Conservation (phyloP, 2,797 vertebrate species). For the Danionella dracula region DNA sequence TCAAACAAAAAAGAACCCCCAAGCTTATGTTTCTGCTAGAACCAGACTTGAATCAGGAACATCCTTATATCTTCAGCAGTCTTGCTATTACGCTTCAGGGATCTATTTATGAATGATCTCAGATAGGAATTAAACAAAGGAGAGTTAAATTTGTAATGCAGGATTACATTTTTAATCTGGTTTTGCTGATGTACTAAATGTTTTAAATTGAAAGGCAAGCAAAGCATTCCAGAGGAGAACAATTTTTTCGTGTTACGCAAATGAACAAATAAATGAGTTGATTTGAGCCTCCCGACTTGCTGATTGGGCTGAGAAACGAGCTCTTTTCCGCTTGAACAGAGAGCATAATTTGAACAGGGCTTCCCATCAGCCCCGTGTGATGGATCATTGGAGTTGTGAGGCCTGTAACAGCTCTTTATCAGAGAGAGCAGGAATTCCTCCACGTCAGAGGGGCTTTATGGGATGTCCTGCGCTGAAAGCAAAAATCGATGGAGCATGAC, state of each 20-base stretch:
- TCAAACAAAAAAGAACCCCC: too few relatives aligned
- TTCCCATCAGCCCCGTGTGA: slow-evolving; percentile 22
- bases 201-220: slow-evolving; percentile 56
- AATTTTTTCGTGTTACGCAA: slow-evolving; percentile 39
- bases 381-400: slow-evolving; percentile 27
- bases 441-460: slow-evolving; percentile 62
- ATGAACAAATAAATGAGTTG: neutral
- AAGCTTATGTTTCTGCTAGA: too few relatives aligned
- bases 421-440: slow-evolving; percentile 60
- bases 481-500: slow-evolving; percentile 64
- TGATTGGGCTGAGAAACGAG: neutral
- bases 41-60: too few relatives aligned
- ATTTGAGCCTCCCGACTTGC: neutral
- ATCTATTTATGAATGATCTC: too few relatives aligned
- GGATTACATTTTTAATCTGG: too few relatives aligned
- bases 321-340: slow-evolving; percentile 15
- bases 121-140: too few relatives aligned
- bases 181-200: slow-evolving; percentile 41
- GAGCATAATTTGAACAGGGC: slow-evolving; percentile 39
- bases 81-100: too few relatives aligned
- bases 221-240: neutral
- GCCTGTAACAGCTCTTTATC: slow-evolving; percentile 48
- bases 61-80: too few relatives aligned
- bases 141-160: too few relatives aligned
- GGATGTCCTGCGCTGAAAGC: slow-evolving; percentile 61